phyloP scores from a whole-genome alignment of 2,888 invertebrate species.

The Melangyna quadrimaculata region DNA sequence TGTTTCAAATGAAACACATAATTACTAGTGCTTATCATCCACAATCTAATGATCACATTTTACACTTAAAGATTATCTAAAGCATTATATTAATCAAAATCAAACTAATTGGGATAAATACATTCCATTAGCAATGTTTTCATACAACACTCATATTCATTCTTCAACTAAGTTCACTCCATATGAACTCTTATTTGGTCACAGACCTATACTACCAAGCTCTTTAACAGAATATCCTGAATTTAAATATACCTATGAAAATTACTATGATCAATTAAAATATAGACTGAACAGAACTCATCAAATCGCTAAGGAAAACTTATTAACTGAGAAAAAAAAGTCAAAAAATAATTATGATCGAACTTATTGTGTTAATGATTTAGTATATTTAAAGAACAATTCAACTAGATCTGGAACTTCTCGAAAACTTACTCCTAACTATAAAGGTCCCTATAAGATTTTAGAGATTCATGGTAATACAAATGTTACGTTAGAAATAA shows the following conservation, averaged over 20 bases:
- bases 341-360: no score
- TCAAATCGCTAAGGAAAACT: slow-evolving; percentile 13
- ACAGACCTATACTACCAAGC: slow-evolving; percentile 16
- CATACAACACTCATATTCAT: not conserved
- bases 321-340: not conserved
- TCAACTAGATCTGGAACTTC: no score
- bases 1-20: no score
- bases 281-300: no score
- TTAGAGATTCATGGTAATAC: not conserved
- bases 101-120: no score
- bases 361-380: not conserved
- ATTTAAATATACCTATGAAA: slow-evolving; percentile 42
- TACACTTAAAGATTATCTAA: no score
- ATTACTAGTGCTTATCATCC: no score
- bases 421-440: no score
- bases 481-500: slow-evolving; percentile 23
- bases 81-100: no score
- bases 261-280: slow-evolving; percentile 41
- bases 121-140: slow-evolving; percentile 8
- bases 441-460: no score
- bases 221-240: slow-evolving; percentile 19
- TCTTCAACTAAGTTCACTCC: not conserved
- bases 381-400: not conserved
- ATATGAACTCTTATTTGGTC: no score
- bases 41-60: no score